These are phyloP conservation scores for Cryptotermes secundus DNA, from an alignment of 1,140 invertebrate species.

Conservation along the genomic window DNA sequence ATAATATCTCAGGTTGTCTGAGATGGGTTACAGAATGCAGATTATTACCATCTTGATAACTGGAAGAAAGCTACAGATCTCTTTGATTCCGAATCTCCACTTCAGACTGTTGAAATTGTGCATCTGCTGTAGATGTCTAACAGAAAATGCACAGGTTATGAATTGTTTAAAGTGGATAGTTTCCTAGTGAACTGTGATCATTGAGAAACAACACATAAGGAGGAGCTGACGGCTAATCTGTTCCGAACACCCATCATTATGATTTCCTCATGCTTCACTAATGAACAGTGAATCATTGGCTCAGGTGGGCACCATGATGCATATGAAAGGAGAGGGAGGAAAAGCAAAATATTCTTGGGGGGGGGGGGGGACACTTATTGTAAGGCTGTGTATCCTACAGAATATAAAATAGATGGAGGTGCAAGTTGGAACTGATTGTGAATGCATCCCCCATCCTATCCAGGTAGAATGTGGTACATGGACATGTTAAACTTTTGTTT, in stretches of 20 bases:
- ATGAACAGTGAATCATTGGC: background rate
- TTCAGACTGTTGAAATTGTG: no score
- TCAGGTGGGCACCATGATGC: background rate
- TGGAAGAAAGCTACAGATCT: no score
- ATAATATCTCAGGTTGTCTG: no score
- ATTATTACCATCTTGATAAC: no score
- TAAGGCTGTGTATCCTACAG: no score
- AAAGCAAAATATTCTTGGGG: background rate
- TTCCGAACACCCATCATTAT: background rate
- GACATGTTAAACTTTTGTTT: background rate
- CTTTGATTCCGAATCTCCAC: no score
- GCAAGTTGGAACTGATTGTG: background rate
- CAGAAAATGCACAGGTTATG: no score
- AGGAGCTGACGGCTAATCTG: background rate
- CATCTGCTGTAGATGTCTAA: no score
- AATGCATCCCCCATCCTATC: slow-evolving; percentile 10
- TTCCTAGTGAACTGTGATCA: no score
- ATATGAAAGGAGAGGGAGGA: background rate
- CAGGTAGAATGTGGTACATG: background rate
- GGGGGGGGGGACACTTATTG: background rate
- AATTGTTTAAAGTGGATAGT: no score
- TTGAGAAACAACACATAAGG: no score
- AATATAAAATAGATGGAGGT: background rate
- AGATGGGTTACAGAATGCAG: no score
- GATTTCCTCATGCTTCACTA: background rate